phyloP scores from a whole-genome alignment of 2,888 invertebrate species.

The Cephalotes varians region DNA sequence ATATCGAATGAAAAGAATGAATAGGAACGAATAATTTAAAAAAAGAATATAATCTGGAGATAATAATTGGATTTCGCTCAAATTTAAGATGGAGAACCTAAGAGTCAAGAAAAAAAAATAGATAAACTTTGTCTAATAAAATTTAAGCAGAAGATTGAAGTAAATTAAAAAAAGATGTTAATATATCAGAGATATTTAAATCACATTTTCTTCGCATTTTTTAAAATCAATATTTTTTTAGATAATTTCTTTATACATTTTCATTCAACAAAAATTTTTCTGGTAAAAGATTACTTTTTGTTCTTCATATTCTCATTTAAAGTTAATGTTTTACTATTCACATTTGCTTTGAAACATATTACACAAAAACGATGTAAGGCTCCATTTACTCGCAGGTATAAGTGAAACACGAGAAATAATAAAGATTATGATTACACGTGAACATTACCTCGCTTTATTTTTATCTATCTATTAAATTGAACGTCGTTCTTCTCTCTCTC shows the following conservation, averaged over 20 bases:
- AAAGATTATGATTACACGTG: constrained; percentile 19
- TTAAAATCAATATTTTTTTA: not conserved
- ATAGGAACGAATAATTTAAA: constrained; percentile 15
- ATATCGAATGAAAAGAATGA: constrained; percentile 16
- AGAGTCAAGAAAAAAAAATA: not conserved
- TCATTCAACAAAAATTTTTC: not conserved
- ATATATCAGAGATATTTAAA: not conserved
- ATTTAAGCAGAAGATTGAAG: not conserved
- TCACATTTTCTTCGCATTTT: not conserved
- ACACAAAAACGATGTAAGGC: not conserved
- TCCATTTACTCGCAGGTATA: not conserved
- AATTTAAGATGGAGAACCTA: not conserved
- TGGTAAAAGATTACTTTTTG: not conserved
- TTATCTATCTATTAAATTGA: constrained; percentile 27
- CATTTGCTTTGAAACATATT: not conserved
- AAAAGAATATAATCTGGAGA: not conserved
- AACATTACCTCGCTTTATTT: constrained; percentile 24
- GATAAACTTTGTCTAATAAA: not conserved
- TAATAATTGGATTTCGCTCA: not conserved
- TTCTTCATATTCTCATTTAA: not conserved
- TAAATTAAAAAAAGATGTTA: not conserved
- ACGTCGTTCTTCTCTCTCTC: not conserved
- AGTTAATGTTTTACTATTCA: not conserved
- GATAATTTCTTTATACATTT: not conserved
- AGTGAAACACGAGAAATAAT: constrained; percentile 14